Base-by-base conservation (phyloP, 2,888 invertebrate species). In the Kuschelorhynchus macadamiae region DNA sequence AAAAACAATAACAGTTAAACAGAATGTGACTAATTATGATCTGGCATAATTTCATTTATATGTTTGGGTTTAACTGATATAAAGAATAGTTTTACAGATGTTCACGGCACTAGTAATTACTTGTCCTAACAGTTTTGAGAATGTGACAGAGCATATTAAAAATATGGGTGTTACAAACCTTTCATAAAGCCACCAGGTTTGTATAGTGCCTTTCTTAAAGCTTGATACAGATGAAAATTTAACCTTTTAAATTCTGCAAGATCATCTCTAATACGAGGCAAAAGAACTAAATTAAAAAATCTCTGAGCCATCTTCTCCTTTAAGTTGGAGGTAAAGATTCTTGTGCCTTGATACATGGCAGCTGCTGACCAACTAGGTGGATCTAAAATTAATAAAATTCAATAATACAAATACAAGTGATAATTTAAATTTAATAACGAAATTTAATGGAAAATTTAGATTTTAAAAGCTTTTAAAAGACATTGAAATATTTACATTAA, bases 121-220 rank as follows among this genome's bases (percentile, higher is more conserved):
- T n/a, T n/a, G n/a, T n/a, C n/a, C n/a, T n/a, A n/a, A n/a, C n/a
- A n/a, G n/a, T n/a, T n/a, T n/a, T n/a, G n/a, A n/a, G n/a, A n/a
- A n/a, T n/a, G n/a, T n/a, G n/a, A n/a, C n/a, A n/a, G n/a, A n/a
- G n/a, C n/a, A n/a, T n/a, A n/a, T n/a, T n/a, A n/a, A n/a, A n/a
- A n/a, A n/a, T n/a, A n/a, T n/a, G n/a, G n/a, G n/a, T n/a, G n/a
- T 7, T 25, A 25, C 25, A 3, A 50, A 77, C 81, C 99, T 86
- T 98, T 99, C 94, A 98, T 98, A 78, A 99, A 99, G 41, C 95
- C 98, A 17, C 94, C 96, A 41, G 98, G 98, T 82, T 99, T 99
- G 83, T 95, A 99, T 0, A 99, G 86, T 0, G 98, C 89, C 84
- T 98, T 97, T 71, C 92, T 88, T 50, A 99, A 81, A 0, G 98